A percentile compares a stretch with the other conserved stretches of the same genome.
phyloP scores from a whole-genome alignment of 1,140 invertebrate genomes.

The Alviniconcha marisindica region DNA sequence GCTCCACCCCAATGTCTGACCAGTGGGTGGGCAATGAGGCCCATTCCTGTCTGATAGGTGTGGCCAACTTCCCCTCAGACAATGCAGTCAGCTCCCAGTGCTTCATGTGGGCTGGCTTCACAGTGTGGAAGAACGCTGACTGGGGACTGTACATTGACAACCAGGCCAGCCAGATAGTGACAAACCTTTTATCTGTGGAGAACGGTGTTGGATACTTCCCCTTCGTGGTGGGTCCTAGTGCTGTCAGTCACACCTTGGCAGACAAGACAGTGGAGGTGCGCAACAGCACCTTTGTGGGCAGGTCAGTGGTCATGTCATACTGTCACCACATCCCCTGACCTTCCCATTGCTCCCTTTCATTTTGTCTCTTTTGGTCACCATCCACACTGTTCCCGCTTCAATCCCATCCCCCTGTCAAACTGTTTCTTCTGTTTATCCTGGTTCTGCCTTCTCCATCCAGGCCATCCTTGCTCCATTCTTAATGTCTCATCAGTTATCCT shows the following conservation, averaged over 20 bases:
- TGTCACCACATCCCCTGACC: no score
- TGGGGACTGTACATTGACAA: constrained; percentile 68
- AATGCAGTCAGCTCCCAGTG: constrained; percentile 27
- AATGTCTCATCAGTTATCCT: no score
- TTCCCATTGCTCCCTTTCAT: no score
- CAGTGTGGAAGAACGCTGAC: constrained; percentile 59
- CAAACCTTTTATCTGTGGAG: constrained; percentile 54
- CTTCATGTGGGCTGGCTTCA: constrained; percentile 51
- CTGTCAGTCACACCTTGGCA: constrained; percentile 49
- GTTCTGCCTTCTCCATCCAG: no score
- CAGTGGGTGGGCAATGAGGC: constrained; percentile 55
- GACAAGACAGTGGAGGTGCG: constrained; percentile 54
- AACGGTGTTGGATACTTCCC: constrained; percentile 61
- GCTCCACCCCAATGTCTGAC: constrained; percentile 38
- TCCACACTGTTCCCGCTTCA: no score
- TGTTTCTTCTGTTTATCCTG: no score
- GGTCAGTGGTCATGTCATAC: no score
- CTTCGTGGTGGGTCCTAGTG: constrained; percentile 60
- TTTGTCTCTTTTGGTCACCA: no score
- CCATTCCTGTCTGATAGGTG: constrained; percentile 49
- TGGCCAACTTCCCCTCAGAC: constrained; percentile 53
- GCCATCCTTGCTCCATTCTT: no score
- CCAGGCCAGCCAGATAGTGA: constrained; percentile 34
- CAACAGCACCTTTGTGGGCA: constrained; percentile 61
- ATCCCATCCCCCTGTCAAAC: no score